Evolutionary conservation across 2,888 invertebrate genomes (phyloP).

Genomic region (Anarsia innoxiella): DNA sequence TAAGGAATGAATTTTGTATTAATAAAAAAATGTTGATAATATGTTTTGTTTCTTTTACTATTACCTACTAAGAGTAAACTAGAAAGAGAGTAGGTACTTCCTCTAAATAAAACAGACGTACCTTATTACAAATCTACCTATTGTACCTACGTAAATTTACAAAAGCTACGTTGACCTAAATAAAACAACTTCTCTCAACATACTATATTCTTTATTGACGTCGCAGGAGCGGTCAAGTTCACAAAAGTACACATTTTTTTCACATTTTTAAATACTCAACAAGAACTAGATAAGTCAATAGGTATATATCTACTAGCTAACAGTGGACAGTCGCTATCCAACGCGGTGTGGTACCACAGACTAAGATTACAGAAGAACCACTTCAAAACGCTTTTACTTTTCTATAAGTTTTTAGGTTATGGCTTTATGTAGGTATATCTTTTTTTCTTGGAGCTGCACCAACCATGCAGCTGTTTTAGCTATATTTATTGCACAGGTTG

Average conservation of each 20-base stretch:
- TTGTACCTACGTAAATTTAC: no score
- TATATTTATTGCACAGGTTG: no score
- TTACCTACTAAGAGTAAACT: background rate
- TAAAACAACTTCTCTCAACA: conserved; percentile 45
- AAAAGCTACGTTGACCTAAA: no score
- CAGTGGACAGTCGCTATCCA: conserved; percentile 52
- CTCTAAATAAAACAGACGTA: no score
- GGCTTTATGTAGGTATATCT: no score
- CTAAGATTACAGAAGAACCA: no score
- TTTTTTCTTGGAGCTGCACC: no score
- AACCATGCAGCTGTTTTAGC: no score
- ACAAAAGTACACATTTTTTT: conserved; percentile 68
- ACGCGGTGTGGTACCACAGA: conserved; percentile 17
- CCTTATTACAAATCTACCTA: no score
- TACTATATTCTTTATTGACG: conserved; percentile 64
- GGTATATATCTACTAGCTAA: conserved; percentile 65
- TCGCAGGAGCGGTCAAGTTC: conserved; percentile 49
- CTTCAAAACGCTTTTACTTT: no score
- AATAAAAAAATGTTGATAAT: conserved; percentile 60
- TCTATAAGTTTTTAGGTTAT: no score
- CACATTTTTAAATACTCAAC: conserved; percentile 69
- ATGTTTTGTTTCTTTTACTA: conserved; percentile 17
- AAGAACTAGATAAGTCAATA: conserved; percentile 70
- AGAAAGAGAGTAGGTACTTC: conserved; percentile 18
- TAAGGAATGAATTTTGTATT: conserved; percentile 54